Percentiles rank a stretch among this genome's conserved stretches.
These are phyloP conservation scores for Lissonota sp. DNA, from an alignment of 2,888 invertebrate genomes.

Conservation along the genomic window DNA sequence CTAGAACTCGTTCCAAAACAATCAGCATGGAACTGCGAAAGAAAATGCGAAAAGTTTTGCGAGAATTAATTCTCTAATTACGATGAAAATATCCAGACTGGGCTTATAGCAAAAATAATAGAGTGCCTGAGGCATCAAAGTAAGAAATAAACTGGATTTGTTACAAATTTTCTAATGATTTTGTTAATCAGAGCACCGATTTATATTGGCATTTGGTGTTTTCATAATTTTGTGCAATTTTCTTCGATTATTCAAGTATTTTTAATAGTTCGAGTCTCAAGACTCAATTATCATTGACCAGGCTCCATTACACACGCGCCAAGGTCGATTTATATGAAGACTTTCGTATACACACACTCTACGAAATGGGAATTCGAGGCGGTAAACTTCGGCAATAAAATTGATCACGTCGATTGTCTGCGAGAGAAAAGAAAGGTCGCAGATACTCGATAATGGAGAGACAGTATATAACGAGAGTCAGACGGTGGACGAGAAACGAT, in stretches of 20 bases:
- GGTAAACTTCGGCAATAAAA: constrained; percentile 48
- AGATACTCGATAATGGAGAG: constrained; percentile 38
- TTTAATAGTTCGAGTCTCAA: no score
- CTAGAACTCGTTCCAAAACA: background rate
- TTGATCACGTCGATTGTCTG: constrained; percentile 31
- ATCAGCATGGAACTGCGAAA: background rate
- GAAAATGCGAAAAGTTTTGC: constrained; percentile 34
- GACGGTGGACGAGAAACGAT: constrained; percentile 30
- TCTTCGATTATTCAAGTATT: no score
- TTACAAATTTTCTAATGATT: no score
- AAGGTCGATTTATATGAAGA: constrained; percentile 49
- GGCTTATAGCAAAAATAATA: no score
- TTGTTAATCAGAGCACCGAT: no score
- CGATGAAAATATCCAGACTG: no score
- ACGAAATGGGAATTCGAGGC: background rate
- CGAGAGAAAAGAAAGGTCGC: constrained; percentile 23
- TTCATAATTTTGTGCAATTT: no score
- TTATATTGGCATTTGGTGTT: no score
- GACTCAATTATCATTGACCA: no score
- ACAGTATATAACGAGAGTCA: constrained; percentile 43
- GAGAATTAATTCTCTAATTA: constrained; percentile 4
- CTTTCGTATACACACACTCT: constrained; percentile 20
- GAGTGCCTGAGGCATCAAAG: no score
- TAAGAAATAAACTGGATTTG: no score
- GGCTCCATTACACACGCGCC: background rate